Conservation (phyloP, 2,113 vertebrate species). For the Myotis davidii region DNA sequence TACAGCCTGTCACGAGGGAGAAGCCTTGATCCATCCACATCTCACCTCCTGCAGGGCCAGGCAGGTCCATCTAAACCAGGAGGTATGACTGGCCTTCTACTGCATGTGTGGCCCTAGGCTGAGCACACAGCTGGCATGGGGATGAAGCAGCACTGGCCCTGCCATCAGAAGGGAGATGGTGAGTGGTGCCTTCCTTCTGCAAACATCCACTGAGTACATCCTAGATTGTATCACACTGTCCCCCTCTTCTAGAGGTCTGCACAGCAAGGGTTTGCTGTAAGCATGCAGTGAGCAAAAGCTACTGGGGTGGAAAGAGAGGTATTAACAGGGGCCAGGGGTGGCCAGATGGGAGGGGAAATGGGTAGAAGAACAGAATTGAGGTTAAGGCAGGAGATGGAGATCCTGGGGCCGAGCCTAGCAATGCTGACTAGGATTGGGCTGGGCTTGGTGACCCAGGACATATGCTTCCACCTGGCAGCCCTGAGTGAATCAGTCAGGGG, state of each 20-base stretch:
- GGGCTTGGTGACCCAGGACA: no score
- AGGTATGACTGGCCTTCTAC: neutral
- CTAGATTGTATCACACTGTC: neutral
- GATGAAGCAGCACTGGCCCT: neutral
- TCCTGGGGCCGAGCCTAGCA: no score
- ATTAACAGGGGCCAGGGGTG: neutral
- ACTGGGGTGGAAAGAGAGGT: neutral
- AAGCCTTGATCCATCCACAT: neutral
- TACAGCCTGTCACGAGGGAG: neutral
- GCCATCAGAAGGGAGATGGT: neutral
- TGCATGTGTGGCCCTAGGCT: neutral
- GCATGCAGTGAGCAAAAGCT: neutral
- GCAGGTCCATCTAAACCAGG: neutral
- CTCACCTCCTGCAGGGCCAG: neutral
- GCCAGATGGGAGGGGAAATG: no score
- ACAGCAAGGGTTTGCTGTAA: neutral
- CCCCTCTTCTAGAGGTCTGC: neutral
- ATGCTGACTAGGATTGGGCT: neutral
- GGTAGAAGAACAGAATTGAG: neutral
- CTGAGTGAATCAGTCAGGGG: neutral
- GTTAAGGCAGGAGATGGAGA: neutral
- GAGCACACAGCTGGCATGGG: neutral
- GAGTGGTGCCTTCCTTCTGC: neutral
- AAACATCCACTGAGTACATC: rapidly evolving
- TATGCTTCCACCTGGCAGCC: neutral